Conservation (phyloP, 2,113 vertebrate genomes). For the Oxyruncus cristatus region DNA sequence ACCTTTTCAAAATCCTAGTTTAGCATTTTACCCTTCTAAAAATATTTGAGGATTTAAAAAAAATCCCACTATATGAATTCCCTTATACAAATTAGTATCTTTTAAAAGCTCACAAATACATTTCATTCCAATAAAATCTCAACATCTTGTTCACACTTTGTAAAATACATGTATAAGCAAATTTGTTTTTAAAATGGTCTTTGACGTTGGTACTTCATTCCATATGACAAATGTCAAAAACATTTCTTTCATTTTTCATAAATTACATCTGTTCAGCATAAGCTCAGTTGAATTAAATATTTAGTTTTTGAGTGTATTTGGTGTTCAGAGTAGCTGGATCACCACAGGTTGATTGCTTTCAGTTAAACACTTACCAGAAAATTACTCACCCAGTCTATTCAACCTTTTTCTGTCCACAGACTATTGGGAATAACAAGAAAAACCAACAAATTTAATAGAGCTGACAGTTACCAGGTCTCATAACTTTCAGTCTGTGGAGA, state of each 20-base stretch:
- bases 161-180: neutral
- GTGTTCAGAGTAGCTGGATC: neutral
- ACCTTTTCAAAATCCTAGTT: neutral
- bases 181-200: neutral
- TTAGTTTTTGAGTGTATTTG: neutral
- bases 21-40: neutral
- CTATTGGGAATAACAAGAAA: neutral
- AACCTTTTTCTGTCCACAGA: neutral
- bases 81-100: neutral
- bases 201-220: neutral
- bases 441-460: neutral
- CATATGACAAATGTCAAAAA: neutral
- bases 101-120: neutral
- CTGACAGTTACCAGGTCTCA: neutral
- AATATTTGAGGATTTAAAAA: neutral
- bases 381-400: neutral
- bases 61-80: neutral
- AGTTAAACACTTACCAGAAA: neutral
- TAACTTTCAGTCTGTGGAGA: neutral
- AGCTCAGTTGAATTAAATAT: neutral
- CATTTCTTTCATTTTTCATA: neutral
- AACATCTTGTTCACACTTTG: neutral
- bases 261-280: neutral
- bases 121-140: neutral
- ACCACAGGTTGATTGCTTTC: neutral